Conservation (phyloP, 2,888 invertebrate genomes). For the Eristalis arbustorum region DNA sequence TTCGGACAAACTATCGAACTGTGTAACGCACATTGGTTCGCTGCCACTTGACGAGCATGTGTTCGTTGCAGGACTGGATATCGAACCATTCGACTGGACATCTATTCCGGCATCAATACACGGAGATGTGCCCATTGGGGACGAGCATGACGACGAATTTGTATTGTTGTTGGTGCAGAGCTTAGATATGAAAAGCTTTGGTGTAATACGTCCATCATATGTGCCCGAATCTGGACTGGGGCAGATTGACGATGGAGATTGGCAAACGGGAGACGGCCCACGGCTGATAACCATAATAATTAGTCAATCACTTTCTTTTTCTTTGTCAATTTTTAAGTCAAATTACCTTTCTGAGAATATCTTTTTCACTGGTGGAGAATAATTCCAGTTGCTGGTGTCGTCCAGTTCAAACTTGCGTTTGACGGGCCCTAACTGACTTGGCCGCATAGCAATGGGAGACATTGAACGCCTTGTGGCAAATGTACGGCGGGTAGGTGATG, state of each 20-base stretch:
- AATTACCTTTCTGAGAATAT: conserved; percentile 78
- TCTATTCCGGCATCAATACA: conserved; percentile 73
- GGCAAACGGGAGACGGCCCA: conserved; percentile 79
- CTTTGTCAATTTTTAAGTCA: neutral
- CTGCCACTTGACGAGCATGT: conserved; percentile 74
- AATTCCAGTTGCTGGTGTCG: conserved; percentile 78
- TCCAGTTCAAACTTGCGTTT: conserved; percentile 81
- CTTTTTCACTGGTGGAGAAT: conserved; percentile 79
- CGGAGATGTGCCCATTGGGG: conserved; percentile 77
- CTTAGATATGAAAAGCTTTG: conserved; percentile 79
- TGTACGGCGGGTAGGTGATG: conserved; percentile 91
- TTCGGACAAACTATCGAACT: conserved; percentile 77
- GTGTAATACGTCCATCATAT: conserved; percentile 80
- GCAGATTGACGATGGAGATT: conserved; percentile 80
- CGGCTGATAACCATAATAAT: conserved; percentile 73
- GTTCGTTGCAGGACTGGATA: conserved; percentile 68
- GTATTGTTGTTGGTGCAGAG: conserved; percentile 77
- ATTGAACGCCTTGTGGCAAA: conserved; percentile 91
- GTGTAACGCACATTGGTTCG: conserved; percentile 74
- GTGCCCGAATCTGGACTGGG: conserved; percentile 80
- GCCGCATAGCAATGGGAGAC: conserved; percentile 92
- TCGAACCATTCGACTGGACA: conserved; percentile 67
- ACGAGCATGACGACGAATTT: conserved; percentile 77
- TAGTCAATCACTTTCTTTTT: neutral
- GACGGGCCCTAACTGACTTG: conserved; percentile 87